phyloP scores from a whole-genome alignment of 2,113 vertebrate genomes.

The Boulengeromyrus knoepffleri region DNA sequence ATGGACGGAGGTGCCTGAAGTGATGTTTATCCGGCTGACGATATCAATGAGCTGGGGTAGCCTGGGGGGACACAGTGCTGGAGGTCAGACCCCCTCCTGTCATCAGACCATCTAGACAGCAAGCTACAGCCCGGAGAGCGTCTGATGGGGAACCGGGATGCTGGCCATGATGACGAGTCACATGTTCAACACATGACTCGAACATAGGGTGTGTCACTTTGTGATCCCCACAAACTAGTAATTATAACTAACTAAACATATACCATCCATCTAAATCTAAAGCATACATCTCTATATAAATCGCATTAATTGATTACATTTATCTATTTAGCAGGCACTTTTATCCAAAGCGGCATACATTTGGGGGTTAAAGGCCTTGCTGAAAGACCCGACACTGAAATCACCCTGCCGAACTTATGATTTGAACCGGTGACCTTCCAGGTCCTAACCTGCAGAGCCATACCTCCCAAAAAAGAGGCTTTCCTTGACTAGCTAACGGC shows the following conservation, averaged over 20 bases:
- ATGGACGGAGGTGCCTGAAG: constrained; percentile 89
- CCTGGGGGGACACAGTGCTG: constrained; percentile 50
- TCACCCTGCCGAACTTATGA: neutral
- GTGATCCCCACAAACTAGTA: neutral
- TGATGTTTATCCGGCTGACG: constrained; percentile 90
- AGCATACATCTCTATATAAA: neutral
- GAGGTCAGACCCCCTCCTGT: neutral
- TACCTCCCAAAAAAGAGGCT: neutral
- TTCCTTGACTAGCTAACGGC: neutral
- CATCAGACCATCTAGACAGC: neutral
- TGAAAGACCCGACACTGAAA: neutral
- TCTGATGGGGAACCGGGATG: neutral
- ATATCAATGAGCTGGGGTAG: constrained; percentile 94
- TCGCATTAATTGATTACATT: neutral
- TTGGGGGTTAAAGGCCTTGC: neutral
- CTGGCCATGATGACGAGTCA: neutral
- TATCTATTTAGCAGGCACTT: neutral
- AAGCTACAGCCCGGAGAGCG: neutral
- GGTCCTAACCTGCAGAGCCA: neutral
- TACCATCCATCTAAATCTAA: neutral
- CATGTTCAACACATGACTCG: neutral
- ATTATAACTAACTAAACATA: neutral
- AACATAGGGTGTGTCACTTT: neutral
- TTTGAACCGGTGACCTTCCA: neutral
- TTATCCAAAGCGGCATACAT: neutral